Evolutionary conservation across 2,113 vertebrate species (phyloP).

Genomic region (Brachirus orientalis): DNA sequence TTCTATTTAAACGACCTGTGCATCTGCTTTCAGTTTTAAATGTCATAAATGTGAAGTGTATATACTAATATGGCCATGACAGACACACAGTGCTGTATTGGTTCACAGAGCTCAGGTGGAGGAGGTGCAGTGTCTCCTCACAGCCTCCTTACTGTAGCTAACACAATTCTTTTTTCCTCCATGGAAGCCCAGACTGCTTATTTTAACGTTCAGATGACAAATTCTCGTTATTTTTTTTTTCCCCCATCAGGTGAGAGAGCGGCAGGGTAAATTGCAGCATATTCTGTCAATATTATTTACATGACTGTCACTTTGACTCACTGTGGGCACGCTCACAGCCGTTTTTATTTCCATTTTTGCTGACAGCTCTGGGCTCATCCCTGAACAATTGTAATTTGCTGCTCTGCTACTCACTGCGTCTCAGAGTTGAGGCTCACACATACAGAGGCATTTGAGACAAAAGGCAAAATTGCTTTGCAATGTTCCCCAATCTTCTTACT

Average conservation of each 20-base stretch:
- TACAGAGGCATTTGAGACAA: background rate
- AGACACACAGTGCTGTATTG: slow-evolving; percentile 73
- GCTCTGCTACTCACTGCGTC: slow-evolving; percentile 50
- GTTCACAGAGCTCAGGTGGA: slow-evolving; percentile 58
- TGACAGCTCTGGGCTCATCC: slow-evolving; percentile 72
- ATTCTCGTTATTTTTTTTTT: slow-evolving; percentile 20
- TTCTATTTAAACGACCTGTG: slow-evolving; percentile 56
- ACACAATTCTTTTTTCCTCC: slow-evolving; percentile 47
- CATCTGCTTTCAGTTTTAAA: slow-evolving; percentile 71
- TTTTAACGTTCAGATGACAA: slow-evolving; percentile 71
- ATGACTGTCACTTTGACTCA: slow-evolving; percentile 69
- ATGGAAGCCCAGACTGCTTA: slow-evolving; percentile 33
- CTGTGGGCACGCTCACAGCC: slow-evolving; percentile 47
- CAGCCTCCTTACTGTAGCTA: slow-evolving; percentile 49
- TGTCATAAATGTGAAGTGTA: slow-evolving; percentile 67
- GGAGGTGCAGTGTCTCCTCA: slow-evolving; percentile 53
- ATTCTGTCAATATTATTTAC: slow-evolving; percentile 70
- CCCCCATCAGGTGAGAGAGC: slow-evolving; percentile 8
- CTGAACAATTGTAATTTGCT: slow-evolving; percentile 63
- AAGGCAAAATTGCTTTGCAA: too few species aligned
- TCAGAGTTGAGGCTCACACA: slow-evolving; percentile 29
- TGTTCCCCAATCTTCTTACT: too few species aligned
- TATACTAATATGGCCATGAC: slow-evolving; percentile 62
- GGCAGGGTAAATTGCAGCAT: slow-evolving; percentile 54
- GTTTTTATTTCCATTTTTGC: slow-evolving; percentile 69